Percentiles rank a stretch among this genome's conserved stretches.
phyloP scores from a whole-genome alignment of 2,113 vertebrate genomes.

The Eolophus roseicapilla region DNA sequence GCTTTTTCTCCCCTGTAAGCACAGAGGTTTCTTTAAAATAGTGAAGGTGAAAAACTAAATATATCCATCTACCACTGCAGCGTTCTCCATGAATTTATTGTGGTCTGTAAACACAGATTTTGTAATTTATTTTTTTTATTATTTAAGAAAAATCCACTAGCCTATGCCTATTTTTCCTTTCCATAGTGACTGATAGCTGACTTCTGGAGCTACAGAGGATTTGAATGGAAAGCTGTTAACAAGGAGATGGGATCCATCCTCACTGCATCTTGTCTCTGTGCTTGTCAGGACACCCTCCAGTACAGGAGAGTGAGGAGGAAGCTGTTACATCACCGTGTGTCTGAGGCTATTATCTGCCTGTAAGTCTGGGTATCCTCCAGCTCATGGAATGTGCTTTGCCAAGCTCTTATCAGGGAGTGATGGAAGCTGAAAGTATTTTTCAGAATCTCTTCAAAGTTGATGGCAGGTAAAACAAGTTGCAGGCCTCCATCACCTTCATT shows the following conservation, averaged over 20 bases:
- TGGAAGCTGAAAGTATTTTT: neutral
- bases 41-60: neutral
- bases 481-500: neutral
- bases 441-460: neutral
- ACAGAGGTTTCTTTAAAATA: neutral
- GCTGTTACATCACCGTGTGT: neutral
- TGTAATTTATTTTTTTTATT: neutral
- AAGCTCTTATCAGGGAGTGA: neutral
- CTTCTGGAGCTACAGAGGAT: neutral
- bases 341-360: neutral
- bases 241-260: neutral
- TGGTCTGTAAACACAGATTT: neutral
- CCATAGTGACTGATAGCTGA: neutral
- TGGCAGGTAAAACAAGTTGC: neutral
- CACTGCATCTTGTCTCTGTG: neutral
- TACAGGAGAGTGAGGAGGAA: neutral
- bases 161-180: neutral
- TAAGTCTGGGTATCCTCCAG: neutral
- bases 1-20: neutral
- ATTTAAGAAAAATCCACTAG: neutral
- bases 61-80: neutral
- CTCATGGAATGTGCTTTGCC: neutral
- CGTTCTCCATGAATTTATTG: neutral
- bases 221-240: neutral
- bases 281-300: fast-evolving